Evolutionary conservation across 2,888 invertebrate species (phyloP).

Genomic region (Eledona agricola): DNA sequence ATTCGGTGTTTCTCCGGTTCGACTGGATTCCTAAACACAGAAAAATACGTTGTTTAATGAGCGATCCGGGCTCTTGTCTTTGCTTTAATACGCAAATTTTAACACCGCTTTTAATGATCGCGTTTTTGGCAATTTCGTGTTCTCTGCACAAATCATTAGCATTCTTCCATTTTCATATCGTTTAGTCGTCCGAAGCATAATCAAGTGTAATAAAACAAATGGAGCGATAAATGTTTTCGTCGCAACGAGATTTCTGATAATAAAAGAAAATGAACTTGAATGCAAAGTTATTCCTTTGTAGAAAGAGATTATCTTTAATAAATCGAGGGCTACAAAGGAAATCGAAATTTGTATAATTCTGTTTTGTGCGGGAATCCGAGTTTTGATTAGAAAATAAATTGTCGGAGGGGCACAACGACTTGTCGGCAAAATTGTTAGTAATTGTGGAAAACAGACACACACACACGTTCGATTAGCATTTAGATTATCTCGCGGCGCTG

Average conservation of each 20-base stretch:
- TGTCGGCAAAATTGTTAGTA: too few relatives aligned
- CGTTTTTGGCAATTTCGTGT: too few relatives aligned
- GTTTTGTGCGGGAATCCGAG: slow-evolving; percentile 21
- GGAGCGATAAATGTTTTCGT: slow-evolving; percentile 36
- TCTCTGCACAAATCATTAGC: slow-evolving; percentile 17
- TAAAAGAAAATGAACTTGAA: slow-evolving; percentile 35
- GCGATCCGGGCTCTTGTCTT: too few relatives aligned
- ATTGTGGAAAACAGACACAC: slow-evolving; percentile 3
- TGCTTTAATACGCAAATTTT: too few relatives aligned
- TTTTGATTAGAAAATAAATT: slow-evolving; percentile 25
- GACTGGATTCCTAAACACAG: too few relatives aligned
- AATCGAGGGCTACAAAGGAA: slow-evolving; percentile 24
- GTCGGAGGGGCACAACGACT: slow-evolving; percentile 9
- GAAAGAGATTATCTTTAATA: slow-evolving; percentile 31
- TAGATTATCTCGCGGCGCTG: slow-evolving; percentile 7
- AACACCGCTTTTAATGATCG: too few relatives aligned
- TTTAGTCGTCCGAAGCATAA: slow-evolving; percentile 19
- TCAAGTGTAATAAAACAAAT: slow-evolving; percentile 37
- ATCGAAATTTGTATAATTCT: slow-evolving; percentile 18
- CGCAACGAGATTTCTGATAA: slow-evolving; percentile 28
- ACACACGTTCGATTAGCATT: slow-evolving; percentile 9
- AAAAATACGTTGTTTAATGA: too few relatives aligned
- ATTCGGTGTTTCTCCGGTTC: too few relatives aligned
- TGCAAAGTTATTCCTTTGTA: slow-evolving; percentile 34
- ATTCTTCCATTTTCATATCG: slow-evolving; percentile 14